Evolutionary conservation across 2,797 vertebrate species (phyloP).

Genomic region (Melanotaenia boesemani): DNA sequence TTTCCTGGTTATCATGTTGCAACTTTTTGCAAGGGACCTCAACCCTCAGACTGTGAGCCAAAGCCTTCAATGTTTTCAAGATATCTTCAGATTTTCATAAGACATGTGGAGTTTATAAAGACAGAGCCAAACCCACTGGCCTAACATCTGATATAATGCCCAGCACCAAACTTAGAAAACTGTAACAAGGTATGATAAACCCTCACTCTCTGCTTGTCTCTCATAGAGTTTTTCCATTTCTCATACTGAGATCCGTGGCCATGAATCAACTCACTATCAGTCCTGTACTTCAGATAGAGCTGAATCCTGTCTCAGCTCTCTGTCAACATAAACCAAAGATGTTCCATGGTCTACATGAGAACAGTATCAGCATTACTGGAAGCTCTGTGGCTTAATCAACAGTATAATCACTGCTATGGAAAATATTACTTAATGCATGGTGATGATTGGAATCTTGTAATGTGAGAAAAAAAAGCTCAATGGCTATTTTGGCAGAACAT

Average conservation of each 20-base stretch:
- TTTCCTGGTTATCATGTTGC: background rate
- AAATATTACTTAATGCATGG: slow-evolving; percentile 65
- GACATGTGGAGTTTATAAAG: background rate
- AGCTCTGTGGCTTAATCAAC: slow-evolving; percentile 67
- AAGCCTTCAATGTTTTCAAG: background rate
- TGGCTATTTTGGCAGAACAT: slow-evolving; percentile 40
- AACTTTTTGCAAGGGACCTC: background rate
- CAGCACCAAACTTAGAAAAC: background rate
- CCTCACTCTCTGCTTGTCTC: background rate
- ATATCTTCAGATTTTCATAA: background rate
- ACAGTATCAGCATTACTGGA: slow-evolving; percentile 46
- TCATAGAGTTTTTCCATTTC: background rate
- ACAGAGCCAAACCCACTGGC: background rate
- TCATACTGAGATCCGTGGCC: slow-evolving; percentile 17
- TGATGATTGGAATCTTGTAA: slow-evolving; percentile 61
- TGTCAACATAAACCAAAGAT: slow-evolving; percentile 46
- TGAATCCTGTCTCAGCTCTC: slow-evolving; percentile 32
- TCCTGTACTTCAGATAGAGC: slow-evolving; percentile 27
- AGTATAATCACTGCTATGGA: slow-evolving; percentile 62
- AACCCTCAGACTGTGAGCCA: background rate
- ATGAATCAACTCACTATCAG: slow-evolving; percentile 16
- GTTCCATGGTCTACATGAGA: slow-evolving; percentile 42
- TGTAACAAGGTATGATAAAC: background rate
- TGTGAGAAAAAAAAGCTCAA: slow-evolving; percentile 57
- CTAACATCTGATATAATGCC: background rate